Percentiles rank a stretch among this genome's conserved stretches.
These are phyloP conservation scores for Eulimnadia texana DNA, from an alignment of 1,140 invertebrate species.

Conservation along the genomic window DNA sequence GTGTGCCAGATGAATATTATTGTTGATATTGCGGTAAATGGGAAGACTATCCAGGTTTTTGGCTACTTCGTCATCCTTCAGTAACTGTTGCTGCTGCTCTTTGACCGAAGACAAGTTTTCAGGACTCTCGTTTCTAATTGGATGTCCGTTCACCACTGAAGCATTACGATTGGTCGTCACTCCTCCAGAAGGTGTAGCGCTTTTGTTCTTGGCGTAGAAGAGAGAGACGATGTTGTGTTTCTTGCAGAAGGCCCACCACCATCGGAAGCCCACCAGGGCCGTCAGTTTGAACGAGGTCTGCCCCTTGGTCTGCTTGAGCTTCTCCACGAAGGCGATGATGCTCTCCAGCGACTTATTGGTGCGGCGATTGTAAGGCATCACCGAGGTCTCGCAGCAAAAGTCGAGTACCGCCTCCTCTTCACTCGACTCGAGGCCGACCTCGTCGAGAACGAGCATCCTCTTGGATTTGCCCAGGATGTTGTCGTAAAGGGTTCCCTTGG, in stretches of 20 bases:
- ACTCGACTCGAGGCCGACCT: conserved; percentile 40
- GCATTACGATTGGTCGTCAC: neutral
- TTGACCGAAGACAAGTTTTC: conserved; percentile 2
- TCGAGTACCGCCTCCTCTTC: conserved; percentile 52
- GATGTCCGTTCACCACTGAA: too few relatives aligned
- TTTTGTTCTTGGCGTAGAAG: conserved; percentile 36
- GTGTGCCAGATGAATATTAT: conserved; percentile 4
- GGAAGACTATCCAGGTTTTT: neutral
- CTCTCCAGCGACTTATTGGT: conserved; percentile 49
- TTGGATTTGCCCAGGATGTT: conserved; percentile 62
- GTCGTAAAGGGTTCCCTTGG: conserved; percentile 61
- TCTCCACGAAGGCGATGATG: conserved; percentile 49
- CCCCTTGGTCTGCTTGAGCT: conserved; percentile 35
- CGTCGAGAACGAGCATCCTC: conserved; percentile 55
- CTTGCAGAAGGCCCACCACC: conserved; percentile 71
- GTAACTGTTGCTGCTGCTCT: too few relatives aligned
- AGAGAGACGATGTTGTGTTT: conserved; percentile 56
- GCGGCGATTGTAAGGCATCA: conserved; percentile 52
- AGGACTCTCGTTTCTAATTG: conserved; percentile 7
- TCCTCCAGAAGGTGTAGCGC: neutral
- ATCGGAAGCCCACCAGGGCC: conserved; percentile 50
- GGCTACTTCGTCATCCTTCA: too few relatives aligned
- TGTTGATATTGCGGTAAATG: conserved; percentile 4
- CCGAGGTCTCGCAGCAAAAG: conserved; percentile 54
- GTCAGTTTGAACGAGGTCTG: conserved; percentile 49